Base-by-base conservation (phyloP, 2,113 vertebrate genomes). In the Scatophagus argus region DNA sequence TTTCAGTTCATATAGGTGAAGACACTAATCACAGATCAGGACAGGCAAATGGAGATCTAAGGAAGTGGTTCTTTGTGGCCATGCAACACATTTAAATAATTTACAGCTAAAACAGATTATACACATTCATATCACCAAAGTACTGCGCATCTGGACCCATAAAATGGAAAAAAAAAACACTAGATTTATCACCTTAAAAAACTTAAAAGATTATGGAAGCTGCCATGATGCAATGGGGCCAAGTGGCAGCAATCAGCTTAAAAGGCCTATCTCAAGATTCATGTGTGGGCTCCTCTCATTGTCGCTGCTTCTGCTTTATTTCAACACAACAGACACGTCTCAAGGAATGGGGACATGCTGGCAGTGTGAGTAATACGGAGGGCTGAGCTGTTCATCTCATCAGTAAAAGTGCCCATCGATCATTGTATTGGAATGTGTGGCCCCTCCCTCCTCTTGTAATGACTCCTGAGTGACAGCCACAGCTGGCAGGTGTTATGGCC, bases 381-480 rank as follows among this genome's bases (percentile, higher is more conserved):
- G 74, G 75, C 68, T 31, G 74, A 32, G 74, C 77, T 77, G 46
- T 64, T 76, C 36, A 74, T 74, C 73, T 91, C 91, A 89, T 94
- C 87, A 92, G 88, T 75, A 70, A 79, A 84, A 85, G 88, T 82
- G 78, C 44, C 75, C 74, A 92, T 94, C 89, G 85, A 76, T 94
- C 89, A 91, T 56, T n/a, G 58, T 72, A 62, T 43, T 80, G 64
- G 84, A 86, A 74, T 88, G 79, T 34, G 39, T 55, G 61, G 77
- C 44, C 84, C 87, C 70, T 79, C 76, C 74, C 65, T 52, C 32
- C 49, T 80, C 72, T 58, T 55, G 74, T 74, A 79, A 87, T 72
- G 63, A 66, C 38, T 54, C 34, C 64, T 79, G 88, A 93, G 77
- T 84, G 89, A 89, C 87, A 90, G 86, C 64, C 60, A 77, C 88